Evolutionary conservation across 2,113 vertebrate genomes (phyloP), one percentile per base, ranked within the genome.

Genomic region (Peromyscus maniculatus): DNA sequence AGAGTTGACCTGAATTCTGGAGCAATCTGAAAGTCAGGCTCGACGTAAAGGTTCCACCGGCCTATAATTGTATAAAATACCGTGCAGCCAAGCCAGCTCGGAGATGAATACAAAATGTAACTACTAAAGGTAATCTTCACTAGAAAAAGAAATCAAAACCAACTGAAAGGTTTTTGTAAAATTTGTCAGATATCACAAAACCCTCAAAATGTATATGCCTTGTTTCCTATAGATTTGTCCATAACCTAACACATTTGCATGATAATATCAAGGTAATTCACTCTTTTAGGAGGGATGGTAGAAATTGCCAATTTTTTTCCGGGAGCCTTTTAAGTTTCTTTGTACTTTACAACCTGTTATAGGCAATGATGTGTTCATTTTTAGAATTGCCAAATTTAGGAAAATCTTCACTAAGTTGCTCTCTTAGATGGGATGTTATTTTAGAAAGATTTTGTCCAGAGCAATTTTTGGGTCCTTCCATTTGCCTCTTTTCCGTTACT

Each of bases 381-480:
- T 93, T 96, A 92, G 43, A 26, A 90, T 31, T 86, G 10, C 36
- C 75, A 93, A 72, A 87, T 90, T 89, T 82, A 87, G 36, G 33
- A 92, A 91, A 57, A 78, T 13, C 1, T 52, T 21, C 59, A 78
- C 79, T 39, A 55, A 59, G 22, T 91, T 84, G 62, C 4, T 87
- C 80, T 74, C 0, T 46, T 36, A 87, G 17, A 80, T 83, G 87
- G 16, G 16, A 66, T 67, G 74, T 62, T 46, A 67, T 33, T 79
- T 75, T 88, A 93, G 8, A 93, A 49, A 57, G 33, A n/a, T 92
- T 92, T 92, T 93, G 11, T 13, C 80, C 79, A 95, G 66, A 87
- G 62, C 11, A 49, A 9, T 90, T 93, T 93, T 46, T 91, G 33
- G 22, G n/a, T 83, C 11, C 2, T 52, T 90, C 11, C 17, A 84